These are phyloP conservation scores for Liopterus haemorrhoidalis DNA, from an alignment of 2,888 invertebrate genomes.

Conservation along the genomic window DNA sequence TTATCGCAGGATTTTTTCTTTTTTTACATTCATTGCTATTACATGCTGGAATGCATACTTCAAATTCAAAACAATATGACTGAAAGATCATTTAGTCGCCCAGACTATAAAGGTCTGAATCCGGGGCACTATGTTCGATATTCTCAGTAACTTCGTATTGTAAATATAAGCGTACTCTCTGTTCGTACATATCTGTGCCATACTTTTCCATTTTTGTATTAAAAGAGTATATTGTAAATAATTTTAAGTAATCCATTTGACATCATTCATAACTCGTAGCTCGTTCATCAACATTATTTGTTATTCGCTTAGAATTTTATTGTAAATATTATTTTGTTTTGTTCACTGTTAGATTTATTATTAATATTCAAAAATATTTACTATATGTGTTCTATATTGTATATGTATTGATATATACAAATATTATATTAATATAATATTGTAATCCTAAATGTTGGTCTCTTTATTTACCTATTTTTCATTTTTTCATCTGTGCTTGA, in stretches of 20 bases:
- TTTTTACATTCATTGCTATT: not conserved
- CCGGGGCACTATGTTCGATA: not conserved
- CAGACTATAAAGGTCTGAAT: too few species aligned
- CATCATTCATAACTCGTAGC: not conserved
- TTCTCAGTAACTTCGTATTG: conserved; percentile 4
- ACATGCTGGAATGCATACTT: not conserved
- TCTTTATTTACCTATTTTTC: too few species aligned
- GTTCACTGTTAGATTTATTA: conserved; percentile 27
- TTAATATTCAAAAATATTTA: conserved; percentile 18
- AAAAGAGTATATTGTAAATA: conserved; percentile 16
- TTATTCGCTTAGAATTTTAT: conserved; percentile 35
- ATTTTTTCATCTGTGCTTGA: too few species aligned
- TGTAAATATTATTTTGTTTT: conserved; percentile 33
- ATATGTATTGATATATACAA: conserved; percentile 21
- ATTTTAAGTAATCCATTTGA: not conserved
- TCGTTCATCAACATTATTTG: conserved; percentile 28
- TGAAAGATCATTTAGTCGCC: too few species aligned
- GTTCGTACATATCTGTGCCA: conserved; percentile 22
- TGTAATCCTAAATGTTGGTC: too few species aligned
- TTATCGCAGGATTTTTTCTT: too few species aligned
- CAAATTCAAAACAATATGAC: too few species aligned
- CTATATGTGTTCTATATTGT: conserved; percentile 17
- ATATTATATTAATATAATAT: conserved; percentile 11
- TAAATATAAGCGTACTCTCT: too few species aligned
- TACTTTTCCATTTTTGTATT: conserved; percentile 14